Evolutionary conservation across 2,888 invertebrate genomes (phyloP), one percentile per base, ranked within the genome.

Genomic region (Parasteatoda lunata): DNA sequence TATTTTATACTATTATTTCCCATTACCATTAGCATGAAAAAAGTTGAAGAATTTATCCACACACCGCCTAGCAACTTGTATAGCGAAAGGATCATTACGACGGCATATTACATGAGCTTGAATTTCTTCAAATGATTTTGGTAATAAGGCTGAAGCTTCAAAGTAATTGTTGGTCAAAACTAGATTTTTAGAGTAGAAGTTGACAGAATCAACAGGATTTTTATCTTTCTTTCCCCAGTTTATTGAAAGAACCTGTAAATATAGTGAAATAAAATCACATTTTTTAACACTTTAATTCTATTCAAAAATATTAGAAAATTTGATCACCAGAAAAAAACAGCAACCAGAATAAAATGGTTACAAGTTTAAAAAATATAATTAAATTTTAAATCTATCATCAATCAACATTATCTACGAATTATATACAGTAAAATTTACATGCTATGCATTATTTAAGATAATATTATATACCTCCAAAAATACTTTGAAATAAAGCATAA

Each of bases 181-280:
- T 0, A 64, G 47, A 30, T 69, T 54, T 76, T 89, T 89, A 13
- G 86, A 80, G 69, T 88, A 89, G 72, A 89, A 89, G 52, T 88
- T 80, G 13, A 89, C 89, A 71, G 65, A 80, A 48, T 89, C 88
- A 11, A 89, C 88, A 13, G 89, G 89, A 72, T 89, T 89, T 70
- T 81, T 76, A 8, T 88, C 85, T 11, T 88, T 88, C 84, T 89
- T 89, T 8, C 89, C 89, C 86, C 89, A 89, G 59, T 82, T 77
- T 47, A 89, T 70, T 47, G 84, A 77, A n/a, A 87, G 69, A 30
- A 86, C 84, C 77, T 84, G 13, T 52, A 48, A 47, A 47, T 49
- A 30, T 1, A 30, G 30, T 30, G 30, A 30, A 30, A 30, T 2
- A 15, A 15, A 87, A 3, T 88, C 89, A 79, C 88, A 89, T 48